Evolutionary conservation across 2,113 vertebrate species (phyloP), one percentile per base, ranked within the genome.

Genomic region (Anguilla rostrata): DNA sequence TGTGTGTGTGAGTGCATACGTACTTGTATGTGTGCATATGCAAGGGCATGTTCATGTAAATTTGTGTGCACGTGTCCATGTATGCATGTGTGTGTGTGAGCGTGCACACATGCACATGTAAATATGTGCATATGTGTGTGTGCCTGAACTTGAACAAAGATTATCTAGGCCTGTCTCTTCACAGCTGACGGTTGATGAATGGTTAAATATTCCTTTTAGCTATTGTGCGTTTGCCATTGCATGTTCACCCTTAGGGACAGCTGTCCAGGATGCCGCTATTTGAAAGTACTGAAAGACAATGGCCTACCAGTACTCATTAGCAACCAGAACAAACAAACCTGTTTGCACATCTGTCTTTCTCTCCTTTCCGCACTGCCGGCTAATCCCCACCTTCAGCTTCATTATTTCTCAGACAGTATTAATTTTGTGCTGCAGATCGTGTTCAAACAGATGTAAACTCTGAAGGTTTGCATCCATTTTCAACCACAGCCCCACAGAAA

Each of bases 341-440:
- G 85, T 86, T 86, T 86, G 85, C 85, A 81, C 85, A 86, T 86
- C 85, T 86, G 85, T 53, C 49, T 86, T 75, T 34, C n/a, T 12
- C 66, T 49, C 66, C 46, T 8, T 78, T 43, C 75, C 39, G 40
- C 43, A 75, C 39, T 78, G 40, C n/a, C 18, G 34, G 26, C 40
- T 81, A 39, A 43, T 56, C 81, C 81, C 5, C 43, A 5, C 43
- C 46, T 63, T 12, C 79, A 39, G 40, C 15, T 78, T 15, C 53
- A 46, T 71, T 14, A 12, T 53, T 11, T 29, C n/a, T 16, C 39
- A 40, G 53, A 78, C 60, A 66, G 12, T 49, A 3, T 56, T 26
- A 53, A 53, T 1, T 1, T 29, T 84, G 60, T 43, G 39, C 84
- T 43, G 40, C 6, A 39, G 29, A 75, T 63, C 40, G 0, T 34